These are phyloP conservation scores for Vulpes lagopus DNA, from an alignment of 2,113 vertebrate genomes.

Conservation along the genomic window DNA sequence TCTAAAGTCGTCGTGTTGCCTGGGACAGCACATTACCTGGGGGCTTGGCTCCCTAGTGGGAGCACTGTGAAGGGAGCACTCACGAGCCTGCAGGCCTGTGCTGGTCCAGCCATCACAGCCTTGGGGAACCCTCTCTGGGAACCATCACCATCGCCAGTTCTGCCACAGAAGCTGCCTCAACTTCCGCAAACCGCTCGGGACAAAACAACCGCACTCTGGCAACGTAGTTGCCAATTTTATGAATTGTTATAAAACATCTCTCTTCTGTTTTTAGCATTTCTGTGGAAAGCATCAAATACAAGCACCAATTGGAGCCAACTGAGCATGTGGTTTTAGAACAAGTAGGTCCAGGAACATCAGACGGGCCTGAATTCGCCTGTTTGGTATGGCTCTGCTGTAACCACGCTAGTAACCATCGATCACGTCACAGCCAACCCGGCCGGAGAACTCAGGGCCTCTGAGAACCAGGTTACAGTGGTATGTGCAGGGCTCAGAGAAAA, in stretches of 20 bases:
- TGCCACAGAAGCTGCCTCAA: not conserved
- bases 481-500: not conserved
- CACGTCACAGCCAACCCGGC: not conserved
- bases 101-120: accelerated
- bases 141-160: accelerated
- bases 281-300: conserved; percentile 61
- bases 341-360: not conserved
- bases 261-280: conserved; percentile 69
- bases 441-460: accelerated
- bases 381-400: not conserved
- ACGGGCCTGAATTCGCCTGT: not conserved
- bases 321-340: conserved; percentile 54
- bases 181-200: not conserved
- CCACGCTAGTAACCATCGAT: accelerated
- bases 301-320: conserved; percentile 53
- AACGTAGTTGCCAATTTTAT: not conserved
- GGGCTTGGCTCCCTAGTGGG: too few species aligned
- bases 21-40: accelerated
- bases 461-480: accelerated
- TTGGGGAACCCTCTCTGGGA: not conserved
- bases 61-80: accelerated
- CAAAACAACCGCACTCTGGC: not conserved
- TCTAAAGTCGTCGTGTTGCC: accelerated
- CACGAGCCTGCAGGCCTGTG: not conserved
- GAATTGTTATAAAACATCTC: conserved; percentile 75